Evolutionary conservation across 2,888 invertebrate species (phyloP), one percentile per base, ranked within the genome.

Genomic region (Scrobipalpa atriplicella): DNA sequence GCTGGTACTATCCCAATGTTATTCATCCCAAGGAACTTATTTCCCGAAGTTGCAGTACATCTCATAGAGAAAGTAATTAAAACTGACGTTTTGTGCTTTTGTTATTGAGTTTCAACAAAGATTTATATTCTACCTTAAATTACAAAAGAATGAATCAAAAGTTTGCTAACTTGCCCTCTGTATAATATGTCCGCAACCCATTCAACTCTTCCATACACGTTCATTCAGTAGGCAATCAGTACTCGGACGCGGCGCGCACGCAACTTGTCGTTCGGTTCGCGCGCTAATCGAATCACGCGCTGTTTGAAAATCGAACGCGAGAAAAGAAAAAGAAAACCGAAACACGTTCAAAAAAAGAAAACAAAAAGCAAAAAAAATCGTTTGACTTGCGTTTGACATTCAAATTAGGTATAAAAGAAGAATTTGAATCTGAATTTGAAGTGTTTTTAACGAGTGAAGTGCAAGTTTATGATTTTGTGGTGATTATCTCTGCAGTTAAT

Each of bases 231-330:
- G 18, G 54, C 18, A 54, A 18, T 10, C 54, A 18, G 54, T 18
- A 5, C 21, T 21, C 54, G 21, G 18, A 1, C 9, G 21, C 54
- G 1, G 54, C 54, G 54, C 54, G 54, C 18, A 21, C 54, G 54
- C 54, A 54, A 7, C 9, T 8, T 19, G 3, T 0, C 54, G 54
- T 0, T 9, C 7, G 11, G 54, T 10, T 9, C 7, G 11, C 54
- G 54, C 54, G 54, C 54, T 3, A 29, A 29, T 11, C 47, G 3
- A 19, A 18, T 19, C 21, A 52, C 54, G 18, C 54, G 54, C 54
- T 5, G 47, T 47, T 47, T 47, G 16, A 47, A 47, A 47, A 47
- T 47, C n/a, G 47, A 47, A 47, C 47, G n/a, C 47, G 47, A 47
- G 5, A 47, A 16, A 10, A 47, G 11, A 43, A 43, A 43, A 13